A percentile compares a stretch with the other conserved stretches of the same genome.
phyloP scores from a whole-genome alignment of 2,113 vertebrate species.

The Ictalurus furcatus region DNA sequence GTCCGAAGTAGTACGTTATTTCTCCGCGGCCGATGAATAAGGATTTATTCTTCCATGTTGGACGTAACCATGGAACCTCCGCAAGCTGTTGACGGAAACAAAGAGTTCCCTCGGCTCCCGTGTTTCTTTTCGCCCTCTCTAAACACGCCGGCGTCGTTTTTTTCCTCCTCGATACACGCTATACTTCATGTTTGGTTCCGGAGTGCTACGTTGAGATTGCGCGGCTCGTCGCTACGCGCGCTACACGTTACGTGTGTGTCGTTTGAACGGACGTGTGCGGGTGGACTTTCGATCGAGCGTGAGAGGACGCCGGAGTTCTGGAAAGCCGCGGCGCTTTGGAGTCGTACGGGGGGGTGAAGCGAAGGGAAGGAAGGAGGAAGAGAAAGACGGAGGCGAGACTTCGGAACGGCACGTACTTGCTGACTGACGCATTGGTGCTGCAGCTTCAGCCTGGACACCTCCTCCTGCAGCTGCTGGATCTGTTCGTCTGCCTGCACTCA shows the following conservation, averaged over 20 bases:
- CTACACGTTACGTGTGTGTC: background rate
- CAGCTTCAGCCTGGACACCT: conserved; percentile 50
- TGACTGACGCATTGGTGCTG: conserved; percentile 45
- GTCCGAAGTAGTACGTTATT: no score
- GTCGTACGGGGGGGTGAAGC: background rate
- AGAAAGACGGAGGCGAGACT: background rate
- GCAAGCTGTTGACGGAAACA: background rate
- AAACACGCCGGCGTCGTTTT: background rate
- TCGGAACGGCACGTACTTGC: conserved; percentile 55
- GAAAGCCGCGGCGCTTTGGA: background rate
- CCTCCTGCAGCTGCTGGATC: conserved; percentile 43
- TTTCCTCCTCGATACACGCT: background rate
- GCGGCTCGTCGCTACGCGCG: background rate
- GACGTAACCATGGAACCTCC: background rate
- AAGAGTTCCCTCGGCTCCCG: background rate
- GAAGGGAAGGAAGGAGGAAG: no score
- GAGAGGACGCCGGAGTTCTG: background rate
- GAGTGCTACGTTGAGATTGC: background rate
- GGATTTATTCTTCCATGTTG: background rate
- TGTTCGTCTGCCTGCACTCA: conserved; percentile 49
- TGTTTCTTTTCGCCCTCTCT: background rate
- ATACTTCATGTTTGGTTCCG: background rate
- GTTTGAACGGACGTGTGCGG: background rate
- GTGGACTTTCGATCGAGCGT: background rate
- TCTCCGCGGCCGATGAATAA: background rate